Evolutionary conservation across 1,140 invertebrate species (phyloP).

Genomic region (Caenorhabditis brenneri): DNA sequence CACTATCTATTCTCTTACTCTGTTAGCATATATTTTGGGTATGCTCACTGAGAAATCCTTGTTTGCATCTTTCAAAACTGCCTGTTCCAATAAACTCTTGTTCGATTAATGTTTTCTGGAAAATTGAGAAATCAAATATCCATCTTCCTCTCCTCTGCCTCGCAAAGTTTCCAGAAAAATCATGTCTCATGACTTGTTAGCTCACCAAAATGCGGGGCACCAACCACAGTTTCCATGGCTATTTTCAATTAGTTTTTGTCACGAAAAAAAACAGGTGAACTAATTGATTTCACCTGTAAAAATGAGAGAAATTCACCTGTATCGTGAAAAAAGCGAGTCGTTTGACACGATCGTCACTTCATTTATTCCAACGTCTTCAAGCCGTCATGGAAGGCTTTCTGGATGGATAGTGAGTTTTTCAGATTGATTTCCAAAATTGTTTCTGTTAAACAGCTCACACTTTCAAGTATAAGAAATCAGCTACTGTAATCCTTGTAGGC

Average conservation of each 20-base stretch:
- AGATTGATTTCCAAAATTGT: too few relatives aligned
- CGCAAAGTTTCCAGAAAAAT: not conserved
- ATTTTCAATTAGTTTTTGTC: conserved; percentile 38
- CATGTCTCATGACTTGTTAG: not conserved
- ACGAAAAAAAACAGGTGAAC: not conserved
- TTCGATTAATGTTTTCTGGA: not conserved
- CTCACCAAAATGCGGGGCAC: not conserved
- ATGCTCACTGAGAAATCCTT: not conserved
- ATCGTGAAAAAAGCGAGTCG: not conserved
- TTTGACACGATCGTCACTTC: not conserved
- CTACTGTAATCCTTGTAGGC: too few relatives aligned
- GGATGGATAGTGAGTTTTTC: not conserved
- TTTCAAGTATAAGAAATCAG: too few relatives aligned
- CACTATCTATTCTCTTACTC: not conserved
- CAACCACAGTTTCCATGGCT: conserved; percentile 7
- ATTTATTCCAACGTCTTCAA: not conserved
- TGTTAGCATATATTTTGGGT: conserved; percentile 22
- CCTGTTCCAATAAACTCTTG: not conserved
- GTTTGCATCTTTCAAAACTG: conserved; percentile 21
- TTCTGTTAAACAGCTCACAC: too few relatives aligned
- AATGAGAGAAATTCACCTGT: not conserved
- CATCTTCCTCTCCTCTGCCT: not conserved
- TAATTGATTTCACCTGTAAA: not conserved
- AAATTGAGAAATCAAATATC: too few relatives aligned
- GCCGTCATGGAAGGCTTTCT: not conserved